Base-by-base conservation (phyloP, 2,888 invertebrate species). In the Cataglyphis albicans region DNA sequence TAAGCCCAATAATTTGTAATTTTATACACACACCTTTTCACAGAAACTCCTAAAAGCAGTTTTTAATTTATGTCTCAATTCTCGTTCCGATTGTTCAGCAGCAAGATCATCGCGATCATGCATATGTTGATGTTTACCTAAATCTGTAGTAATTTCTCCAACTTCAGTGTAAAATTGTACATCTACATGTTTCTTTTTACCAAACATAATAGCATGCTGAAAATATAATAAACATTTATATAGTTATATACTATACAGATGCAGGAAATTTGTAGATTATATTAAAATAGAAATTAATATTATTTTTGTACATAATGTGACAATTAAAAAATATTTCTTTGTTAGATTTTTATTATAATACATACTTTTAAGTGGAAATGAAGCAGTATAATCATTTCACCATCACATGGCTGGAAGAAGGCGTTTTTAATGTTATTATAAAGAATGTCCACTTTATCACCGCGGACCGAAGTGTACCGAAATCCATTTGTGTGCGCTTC, bases 101-200 rank as follows among this genome's bases (percentile, higher is more conserved):
- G 99, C 99, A 84, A 99, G 95, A 95, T 99, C 99, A 95, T 99
- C 99, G 63, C 99, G 96, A 95, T 99, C 99, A 94, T 99, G 99
- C 99, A 99, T 99, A 95, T 99, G 99, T 94, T 99, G 99, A 95
- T 99, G 99, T 95, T 99, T 99, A 64, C 99, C 99, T 91, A 99
- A 96, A 96, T 99, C 99, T 0, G 99, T 99, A 0, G 99, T 99
- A 83, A 99, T 99, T 95, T 99, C 99, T 92, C 99, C 99, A 76
- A 99, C 99, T 95, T 99, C 99, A 0, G 99, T 99, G 95, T 99
- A 99, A 95, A 99, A 99, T 94, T 99, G 99, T 6, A 99, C 99
- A 95, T 99, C 99, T 0, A 98, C 97, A 92, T 99, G 99, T 93
- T 99, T 99, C 96, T 99, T 99, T 95, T 99, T 99, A 90, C 99